A percentile compares a stretch with the other conserved stretches of the same genome.
These are phyloP conservation scores for Panthera leo DNA, from an alignment of 2,113 vertebrate species.

Conservation along the genomic window DNA sequence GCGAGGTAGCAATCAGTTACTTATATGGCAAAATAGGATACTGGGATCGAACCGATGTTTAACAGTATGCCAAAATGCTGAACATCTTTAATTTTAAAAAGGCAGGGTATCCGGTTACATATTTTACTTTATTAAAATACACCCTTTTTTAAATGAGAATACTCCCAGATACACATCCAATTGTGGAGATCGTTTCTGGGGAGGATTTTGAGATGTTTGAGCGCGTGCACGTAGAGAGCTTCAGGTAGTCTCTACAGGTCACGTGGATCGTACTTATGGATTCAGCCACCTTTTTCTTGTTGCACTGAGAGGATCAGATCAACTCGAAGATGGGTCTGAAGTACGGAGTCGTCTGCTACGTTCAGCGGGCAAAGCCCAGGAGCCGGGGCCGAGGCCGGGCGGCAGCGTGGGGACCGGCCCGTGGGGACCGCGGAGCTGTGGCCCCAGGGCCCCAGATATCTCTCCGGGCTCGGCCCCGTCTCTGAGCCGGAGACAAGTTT, in stretches of 20 bases:
- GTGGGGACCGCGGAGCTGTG: background rate
- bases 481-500: background rate
- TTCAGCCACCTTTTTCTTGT: too few relatives aligned
- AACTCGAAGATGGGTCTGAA: fast-evolving
- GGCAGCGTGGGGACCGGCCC: background rate
- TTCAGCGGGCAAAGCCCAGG: background rate
- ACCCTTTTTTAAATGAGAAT: background rate
- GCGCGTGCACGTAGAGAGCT: too few relatives aligned
- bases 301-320: fast-evolving
- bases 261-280: fast-evolving
- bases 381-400: background rate
- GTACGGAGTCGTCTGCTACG: fast-evolving
- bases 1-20: fast-evolving
- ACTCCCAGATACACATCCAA: fast-evolving
- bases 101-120: fast-evolving
- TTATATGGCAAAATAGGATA: too few relatives aligned
- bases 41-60: background rate
- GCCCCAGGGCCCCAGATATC: background rate
- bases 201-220: fast-evolving
- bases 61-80: background rate
- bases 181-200: background rate
- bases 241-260: too few relatives aligned
- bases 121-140: background rate
- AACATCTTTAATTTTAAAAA: too few relatives aligned
- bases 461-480: too few relatives aligned